Evolutionary conservation across 2,797 vertebrate species (phyloP), one percentile per base, ranked within the genome.

Genomic region (Lerista edwardsae): DNA sequence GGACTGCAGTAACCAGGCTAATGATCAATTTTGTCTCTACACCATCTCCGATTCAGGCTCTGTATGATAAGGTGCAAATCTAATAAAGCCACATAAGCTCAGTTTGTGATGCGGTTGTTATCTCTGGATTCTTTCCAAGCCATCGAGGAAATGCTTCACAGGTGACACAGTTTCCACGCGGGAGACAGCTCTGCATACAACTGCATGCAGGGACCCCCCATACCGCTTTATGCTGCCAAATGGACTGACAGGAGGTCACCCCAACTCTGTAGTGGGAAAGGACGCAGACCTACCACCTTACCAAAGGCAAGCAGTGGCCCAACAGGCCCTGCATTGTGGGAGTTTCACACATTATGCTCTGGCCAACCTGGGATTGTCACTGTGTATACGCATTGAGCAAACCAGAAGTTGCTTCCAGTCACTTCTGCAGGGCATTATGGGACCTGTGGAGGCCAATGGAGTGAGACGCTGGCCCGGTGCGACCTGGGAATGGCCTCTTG

Each of bases 1-100:
- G 57, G 67, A 77, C 76, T 92, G 88, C 87, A 80, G 51, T 85
- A 91, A 90, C 91, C 86, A 88, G 87, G 91, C 89, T 87, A 92
- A 47, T 62, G 57, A 91, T 91, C 85, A 92, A 87, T 89, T 86
- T 87, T 77, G 51, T 76, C 84, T 76, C 84, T 88, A 84, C 89
- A 86, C 31, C 68, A 75, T 80, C 73, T 88, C 88, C 90, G 86
- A 91, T 89, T 89, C 61, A 86, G 89, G 62, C 69, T 78, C 75
- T 86, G 25, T 12, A 69, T 67, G 69, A 88, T 36, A 51, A 86
- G 65, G 34, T 75, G 77, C 47, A 41, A 73, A 83, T 89, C 74
- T 86, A 64, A 65, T 25, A 80, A 27, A 65, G 47, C 72, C 69
- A 14, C 11, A 14, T 5, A 67, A 41, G 34, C 44, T 68, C 12